These are phyloP conservation scores for Chrysina gloriosa DNA, from an alignment of 2,888 invertebrate species.

Conservation along the genomic window DNA sequence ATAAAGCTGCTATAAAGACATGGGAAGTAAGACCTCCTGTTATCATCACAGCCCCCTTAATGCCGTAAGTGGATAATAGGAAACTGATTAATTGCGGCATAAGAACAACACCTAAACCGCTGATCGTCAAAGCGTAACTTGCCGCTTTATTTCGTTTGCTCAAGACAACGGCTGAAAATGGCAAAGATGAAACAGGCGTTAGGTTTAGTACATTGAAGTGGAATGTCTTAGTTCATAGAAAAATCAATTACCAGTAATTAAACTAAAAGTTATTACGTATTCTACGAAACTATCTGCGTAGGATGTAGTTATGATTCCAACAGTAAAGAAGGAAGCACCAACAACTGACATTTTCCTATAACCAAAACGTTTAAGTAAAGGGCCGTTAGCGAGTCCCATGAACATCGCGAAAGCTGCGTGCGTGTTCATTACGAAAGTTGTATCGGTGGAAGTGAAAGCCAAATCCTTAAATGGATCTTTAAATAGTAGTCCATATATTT, in stretches of 20 bases:
- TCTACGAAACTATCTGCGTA: constrained; percentile 69
- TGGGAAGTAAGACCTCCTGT: constrained; percentile 73
- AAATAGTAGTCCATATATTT: constrained; percentile 75
- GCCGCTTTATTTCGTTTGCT: constrained; percentile 57
- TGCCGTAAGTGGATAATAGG: constrained; percentile 69
- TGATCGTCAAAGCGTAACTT: constrained; percentile 67
- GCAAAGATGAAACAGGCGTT: no score
- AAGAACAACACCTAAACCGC: constrained; percentile 75
- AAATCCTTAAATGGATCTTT: constrained; percentile 71
- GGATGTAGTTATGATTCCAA: constrained; percentile 72
- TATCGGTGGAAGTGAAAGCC: constrained; percentile 71
- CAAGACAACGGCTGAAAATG: constrained; percentile 71
- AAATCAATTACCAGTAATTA: constrained; percentile 72
- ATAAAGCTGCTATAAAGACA: constrained; percentile 69
- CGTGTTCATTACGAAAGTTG: constrained; percentile 72
- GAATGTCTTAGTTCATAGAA: not conserved
- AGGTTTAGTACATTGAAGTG: not conserved
- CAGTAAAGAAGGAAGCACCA: constrained; percentile 68
- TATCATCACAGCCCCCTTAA: constrained; percentile 73
- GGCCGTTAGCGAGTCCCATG: constrained; percentile 74
- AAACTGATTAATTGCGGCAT: constrained; percentile 73
- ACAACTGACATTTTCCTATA: constrained; percentile 73
- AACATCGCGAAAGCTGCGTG: constrained; percentile 77
- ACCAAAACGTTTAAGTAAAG: constrained; percentile 71
- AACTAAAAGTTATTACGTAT: constrained; percentile 74